phyloP scores from a whole-genome alignment of 2,888 invertebrate genomes.

The Aporophyla lueneburgensis region DNA sequence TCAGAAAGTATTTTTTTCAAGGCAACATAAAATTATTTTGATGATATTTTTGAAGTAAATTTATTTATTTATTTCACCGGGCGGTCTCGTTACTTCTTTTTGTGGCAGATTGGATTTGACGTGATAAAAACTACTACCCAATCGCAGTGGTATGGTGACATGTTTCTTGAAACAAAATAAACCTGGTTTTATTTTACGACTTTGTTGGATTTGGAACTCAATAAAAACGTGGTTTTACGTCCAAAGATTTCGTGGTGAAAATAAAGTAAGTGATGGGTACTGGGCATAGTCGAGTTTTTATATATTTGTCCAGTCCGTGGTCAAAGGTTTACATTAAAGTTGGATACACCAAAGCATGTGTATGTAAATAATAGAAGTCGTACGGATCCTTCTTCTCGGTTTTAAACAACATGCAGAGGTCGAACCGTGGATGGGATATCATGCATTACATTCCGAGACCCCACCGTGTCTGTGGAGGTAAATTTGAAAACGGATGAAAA shows the following conservation, averaged over 20 bases:
- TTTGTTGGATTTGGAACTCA: background rate
- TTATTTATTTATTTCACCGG: too few species aligned
- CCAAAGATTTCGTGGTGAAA: conserved; percentile 6
- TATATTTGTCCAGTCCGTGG: background rate
- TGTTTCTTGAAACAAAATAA: conserved; percentile 17
- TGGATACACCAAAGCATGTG: background rate
- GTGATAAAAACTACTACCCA: background rate
- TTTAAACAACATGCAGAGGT: too few species aligned
- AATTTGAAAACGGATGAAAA: too few species aligned
- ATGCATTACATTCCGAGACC: too few species aligned
- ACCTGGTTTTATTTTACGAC: conserved; percentile 1
- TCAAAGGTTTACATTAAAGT: background rate
- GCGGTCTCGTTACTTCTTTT: too few species aligned
- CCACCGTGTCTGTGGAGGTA: too few species aligned
- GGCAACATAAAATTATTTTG: background rate
- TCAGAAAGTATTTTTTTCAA: background rate
- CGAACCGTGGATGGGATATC: too few species aligned
- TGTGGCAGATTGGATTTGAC: too few species aligned
- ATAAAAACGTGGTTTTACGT: conserved; percentile 22
- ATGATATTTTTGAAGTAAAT: background rate
- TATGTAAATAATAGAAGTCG: too few species aligned
- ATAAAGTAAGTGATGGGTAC: background rate
- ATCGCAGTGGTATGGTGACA: background rate
- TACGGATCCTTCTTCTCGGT: too few species aligned
- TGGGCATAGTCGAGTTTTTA: background rate